Conservation (phyloP, 2,888 invertebrate genomes). For the Eupithecia tripunctaria region DNA sequence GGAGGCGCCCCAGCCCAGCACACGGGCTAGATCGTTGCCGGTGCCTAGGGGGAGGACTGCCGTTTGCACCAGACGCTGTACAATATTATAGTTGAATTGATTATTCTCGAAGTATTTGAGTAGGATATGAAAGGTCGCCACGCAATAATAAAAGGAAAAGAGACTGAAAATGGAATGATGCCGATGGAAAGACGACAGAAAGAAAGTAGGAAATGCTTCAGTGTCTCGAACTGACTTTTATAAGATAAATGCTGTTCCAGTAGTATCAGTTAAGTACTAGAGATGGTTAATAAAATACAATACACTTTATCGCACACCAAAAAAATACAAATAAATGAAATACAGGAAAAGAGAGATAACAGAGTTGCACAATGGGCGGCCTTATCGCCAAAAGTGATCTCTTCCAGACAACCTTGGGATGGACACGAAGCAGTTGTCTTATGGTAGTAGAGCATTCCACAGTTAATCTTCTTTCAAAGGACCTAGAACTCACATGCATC, state of each 20-base stretch:
- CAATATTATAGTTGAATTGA: background rate
- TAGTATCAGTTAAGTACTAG: no score
- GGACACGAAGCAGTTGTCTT: no score
- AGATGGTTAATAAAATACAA: no score
- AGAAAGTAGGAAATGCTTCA: background rate
- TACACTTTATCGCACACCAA: no score
- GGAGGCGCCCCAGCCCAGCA: conserved; percentile 97
- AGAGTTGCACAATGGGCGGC: no score
- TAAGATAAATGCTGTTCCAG: no score
- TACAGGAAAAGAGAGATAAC: no score
- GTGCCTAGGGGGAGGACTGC: conserved; percentile 98
- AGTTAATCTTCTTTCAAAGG: background rate
- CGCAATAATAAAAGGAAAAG: background rate
- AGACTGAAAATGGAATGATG: background rate
- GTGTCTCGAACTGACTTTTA: background rate
- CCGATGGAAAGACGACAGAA: background rate
- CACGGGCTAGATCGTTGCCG: conserved; percentile 97
- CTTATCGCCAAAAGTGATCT: no score
- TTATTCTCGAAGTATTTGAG: background rate
- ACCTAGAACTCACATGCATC: conserved; percentile 89
- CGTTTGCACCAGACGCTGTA: conserved; percentile 95
- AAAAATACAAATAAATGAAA: no score
- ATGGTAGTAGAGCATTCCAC: background rate
- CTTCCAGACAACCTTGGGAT: no score
- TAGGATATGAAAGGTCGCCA: no score